Percentiles rank a stretch among this genome's conserved stretches.
Evolutionary conservation across 1,140 invertebrate species (phyloP).

Genomic region (Drosophila lacertosa): DNA sequence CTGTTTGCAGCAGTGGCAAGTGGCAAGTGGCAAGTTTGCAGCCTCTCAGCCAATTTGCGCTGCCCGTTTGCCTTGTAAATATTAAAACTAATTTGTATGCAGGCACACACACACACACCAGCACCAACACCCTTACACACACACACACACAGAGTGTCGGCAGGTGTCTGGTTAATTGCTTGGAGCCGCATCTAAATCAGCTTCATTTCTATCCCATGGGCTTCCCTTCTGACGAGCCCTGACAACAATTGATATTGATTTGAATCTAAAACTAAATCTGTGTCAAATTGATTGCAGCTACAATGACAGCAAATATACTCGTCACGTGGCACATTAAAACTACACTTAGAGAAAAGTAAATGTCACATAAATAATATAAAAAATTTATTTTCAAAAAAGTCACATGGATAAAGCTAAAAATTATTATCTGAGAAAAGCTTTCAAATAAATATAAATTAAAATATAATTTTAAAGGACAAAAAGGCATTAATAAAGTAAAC

Average conservation of each 20-base stretch:
- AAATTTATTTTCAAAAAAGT: no score
- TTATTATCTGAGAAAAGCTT: no score
- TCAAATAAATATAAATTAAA: no score
- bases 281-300: constrained; percentile 73
- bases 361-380: no score
- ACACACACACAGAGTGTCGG: neutral
- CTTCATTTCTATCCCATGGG: constrained; percentile 17
- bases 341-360: neutral
- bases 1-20: constrained; percentile 15
- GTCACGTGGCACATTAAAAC: constrained; percentile 37
- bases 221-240: constrained; percentile 29
- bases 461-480: no score
- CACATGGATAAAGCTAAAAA: no score
- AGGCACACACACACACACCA: neutral
- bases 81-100: constrained; percentile 43
- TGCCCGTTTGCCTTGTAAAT: constrained; percentile 27
- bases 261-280: constrained; percentile 56
- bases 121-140: neutral
- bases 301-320: constrained; percentile 4
- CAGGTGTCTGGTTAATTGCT: constrained; percentile 46
- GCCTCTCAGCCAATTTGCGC: constrained; percentile 13
- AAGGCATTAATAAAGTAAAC: no score
- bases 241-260: constrained; percentile 67
- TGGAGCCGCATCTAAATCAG: constrained; percentile 6
- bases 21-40: constrained; percentile 6